Percentiles rank a stretch among this genome's conserved stretches.
These are phyloP conservation scores for Tribolium madens DNA, from an alignment of 1,140 invertebrate species.

Conservation along the genomic window DNA sequence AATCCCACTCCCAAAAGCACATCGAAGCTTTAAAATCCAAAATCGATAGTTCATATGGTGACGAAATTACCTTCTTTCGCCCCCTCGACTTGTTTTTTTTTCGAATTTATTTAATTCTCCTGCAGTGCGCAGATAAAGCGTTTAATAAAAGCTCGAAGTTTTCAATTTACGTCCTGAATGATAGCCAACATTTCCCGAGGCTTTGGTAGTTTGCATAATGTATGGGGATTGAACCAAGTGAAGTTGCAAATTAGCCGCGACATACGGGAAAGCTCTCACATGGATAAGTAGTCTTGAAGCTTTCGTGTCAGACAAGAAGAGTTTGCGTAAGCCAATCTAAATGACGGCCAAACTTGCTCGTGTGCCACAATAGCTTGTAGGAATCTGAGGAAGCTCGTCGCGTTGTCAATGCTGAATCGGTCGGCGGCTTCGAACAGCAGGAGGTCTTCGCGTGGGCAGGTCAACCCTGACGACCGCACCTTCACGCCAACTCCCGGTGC, in stretches of 20 bases:
- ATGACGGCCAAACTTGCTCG: background rate
- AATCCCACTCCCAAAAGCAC: slow-evolving; percentile 55
- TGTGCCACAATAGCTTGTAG: slow-evolving; percentile 42
- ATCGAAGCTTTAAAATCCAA: slow-evolving; percentile 54
- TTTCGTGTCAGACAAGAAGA: slow-evolving; percentile 16
- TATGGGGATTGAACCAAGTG: slow-evolving; percentile 1
- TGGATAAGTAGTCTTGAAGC: slow-evolving; percentile 12
- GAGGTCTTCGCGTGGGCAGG: slow-evolving; percentile 50
- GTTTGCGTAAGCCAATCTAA: slow-evolving; percentile 10
- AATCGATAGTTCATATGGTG: slow-evolving; percentile 54
- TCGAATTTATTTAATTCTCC: slow-evolving; percentile 52
- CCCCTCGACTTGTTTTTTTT: background rate
- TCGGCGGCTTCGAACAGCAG: slow-evolving; percentile 31
- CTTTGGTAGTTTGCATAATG: slow-evolving; percentile 27
- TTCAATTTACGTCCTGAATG: slow-evolving; percentile 46
- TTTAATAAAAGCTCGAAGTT: slow-evolving; percentile 41
- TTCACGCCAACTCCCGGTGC: slow-evolving; percentile 54
- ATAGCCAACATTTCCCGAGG: slow-evolving; percentile 14
- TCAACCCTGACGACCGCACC: slow-evolving; percentile 54
- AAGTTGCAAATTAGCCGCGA: slow-evolving; percentile 11
- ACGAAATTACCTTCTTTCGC: slow-evolving; percentile 37
- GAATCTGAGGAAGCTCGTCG: slow-evolving; percentile 47
- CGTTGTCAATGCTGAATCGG: slow-evolving; percentile 28
- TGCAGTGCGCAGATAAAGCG: slow-evolving; percentile 48
- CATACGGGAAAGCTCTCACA: slow-evolving; percentile 17